Evolutionary conservation across 2,113 vertebrate species (phyloP).

Genomic region (Raphicerus campestris): DNA sequence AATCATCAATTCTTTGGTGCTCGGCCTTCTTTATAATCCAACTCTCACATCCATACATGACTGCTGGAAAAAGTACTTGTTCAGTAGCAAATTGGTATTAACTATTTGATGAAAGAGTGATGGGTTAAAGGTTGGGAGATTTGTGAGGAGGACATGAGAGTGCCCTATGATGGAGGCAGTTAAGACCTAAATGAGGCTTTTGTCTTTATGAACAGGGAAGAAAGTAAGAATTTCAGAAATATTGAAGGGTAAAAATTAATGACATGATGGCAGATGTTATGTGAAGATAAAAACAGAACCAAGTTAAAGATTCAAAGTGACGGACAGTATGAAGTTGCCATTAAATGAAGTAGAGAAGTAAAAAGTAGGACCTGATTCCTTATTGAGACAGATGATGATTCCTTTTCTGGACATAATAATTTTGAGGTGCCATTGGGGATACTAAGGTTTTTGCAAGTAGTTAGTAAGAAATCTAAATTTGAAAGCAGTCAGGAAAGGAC

Average conservation of each 20-base stretch:
- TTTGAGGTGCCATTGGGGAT: background rate
- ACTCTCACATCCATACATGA: background rate
- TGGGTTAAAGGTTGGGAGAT: background rate
- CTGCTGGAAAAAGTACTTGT: background rate
- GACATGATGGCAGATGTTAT: background rate
- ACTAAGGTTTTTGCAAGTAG: background rate
- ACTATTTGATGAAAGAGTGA: constrained; percentile 18
- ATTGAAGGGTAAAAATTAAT: background rate
- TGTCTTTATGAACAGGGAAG: background rate
- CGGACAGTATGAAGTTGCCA: background rate
- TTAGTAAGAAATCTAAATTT: background rate
- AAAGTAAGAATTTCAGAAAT: background rate
- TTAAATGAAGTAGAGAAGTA: background rate
- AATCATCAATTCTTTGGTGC: background rate
- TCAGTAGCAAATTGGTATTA: background rate
- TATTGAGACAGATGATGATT: background rate
- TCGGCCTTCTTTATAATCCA: background rate
- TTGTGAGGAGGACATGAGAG: background rate
- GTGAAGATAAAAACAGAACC: background rate
- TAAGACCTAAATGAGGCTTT: background rate
- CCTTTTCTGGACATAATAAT: background rate
- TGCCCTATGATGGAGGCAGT: background rate
- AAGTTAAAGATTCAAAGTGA: background rate
- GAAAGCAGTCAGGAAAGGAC: background rate
- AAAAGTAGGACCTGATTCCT: background rate